Evolutionary conservation across 2,888 invertebrate genomes (phyloP).

Genomic region (Scaptomyza reducta): DNA sequence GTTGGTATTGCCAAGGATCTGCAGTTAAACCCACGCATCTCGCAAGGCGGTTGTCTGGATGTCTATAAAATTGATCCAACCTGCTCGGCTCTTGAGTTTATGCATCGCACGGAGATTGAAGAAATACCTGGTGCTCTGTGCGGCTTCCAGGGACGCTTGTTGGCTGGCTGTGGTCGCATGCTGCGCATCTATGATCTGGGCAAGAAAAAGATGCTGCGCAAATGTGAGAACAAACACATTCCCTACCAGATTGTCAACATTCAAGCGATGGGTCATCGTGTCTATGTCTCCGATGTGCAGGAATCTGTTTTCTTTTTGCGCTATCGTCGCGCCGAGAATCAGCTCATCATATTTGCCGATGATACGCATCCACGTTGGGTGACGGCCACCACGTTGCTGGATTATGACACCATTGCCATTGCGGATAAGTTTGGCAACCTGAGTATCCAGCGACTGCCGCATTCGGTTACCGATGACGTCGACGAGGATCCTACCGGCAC

Average conservation of each 20-base stretch:
- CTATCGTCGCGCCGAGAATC: slow-evolving; percentile 97
- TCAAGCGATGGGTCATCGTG: slow-evolving; percentile 96
- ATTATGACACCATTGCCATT: slow-evolving; percentile 97
- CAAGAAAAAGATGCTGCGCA: slow-evolving; percentile 96
- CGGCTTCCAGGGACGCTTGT: slow-evolving; percentile 94
- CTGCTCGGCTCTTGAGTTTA: slow-evolving; percentile 93
- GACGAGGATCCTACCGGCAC: slow-evolving; percentile 99
- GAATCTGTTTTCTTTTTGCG: slow-evolving; percentile 98
- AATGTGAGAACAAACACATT: slow-evolving; percentile 99
- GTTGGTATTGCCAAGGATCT: slow-evolving; percentile 97
- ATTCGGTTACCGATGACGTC: slow-evolving; percentile 97
- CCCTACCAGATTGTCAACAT: slow-evolving; percentile 97
- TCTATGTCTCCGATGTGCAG: slow-evolving; percentile 97
- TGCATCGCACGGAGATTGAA: slow-evolving; percentile 97
- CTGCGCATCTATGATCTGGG: slow-evolving; percentile 98
- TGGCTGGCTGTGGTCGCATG: slow-evolving; percentile 96
- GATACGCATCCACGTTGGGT: slow-evolving; percentile 99
- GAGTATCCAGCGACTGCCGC: slow-evolving; percentile 94
- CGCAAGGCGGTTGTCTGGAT: slow-evolving; percentile 92
- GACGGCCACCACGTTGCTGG: slow-evolving; percentile 95
- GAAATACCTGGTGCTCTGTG: slow-evolving; percentile 96
- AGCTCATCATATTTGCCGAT: slow-evolving; percentile 98
- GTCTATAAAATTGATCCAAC: slow-evolving; percentile 90
- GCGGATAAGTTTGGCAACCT: slow-evolving; percentile 99
- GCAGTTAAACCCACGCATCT: slow-evolving; percentile 93